Conservation (phyloP, 2,113 vertebrate species). For the Protobothrops mucrosquamatus region DNA sequence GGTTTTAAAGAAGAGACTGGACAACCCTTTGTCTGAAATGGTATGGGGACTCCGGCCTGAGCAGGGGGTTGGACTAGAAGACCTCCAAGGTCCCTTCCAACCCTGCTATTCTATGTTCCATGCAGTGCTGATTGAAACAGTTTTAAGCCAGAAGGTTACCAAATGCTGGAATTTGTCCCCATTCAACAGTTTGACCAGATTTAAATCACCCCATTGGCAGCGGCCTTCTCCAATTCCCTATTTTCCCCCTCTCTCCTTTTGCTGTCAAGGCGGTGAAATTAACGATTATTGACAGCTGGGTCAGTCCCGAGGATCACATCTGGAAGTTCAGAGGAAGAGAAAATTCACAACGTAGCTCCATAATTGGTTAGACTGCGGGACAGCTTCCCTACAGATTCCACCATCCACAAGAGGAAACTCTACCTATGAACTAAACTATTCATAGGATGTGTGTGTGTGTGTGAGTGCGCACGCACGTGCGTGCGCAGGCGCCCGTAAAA, state of each 20-base stretch:
- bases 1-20: background rate
- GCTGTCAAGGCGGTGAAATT: conserved; percentile 9
- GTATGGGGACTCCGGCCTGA: background rate
- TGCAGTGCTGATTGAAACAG: background rate
- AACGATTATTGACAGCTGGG: conserved; percentile 26
- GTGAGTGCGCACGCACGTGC: too few species aligned
- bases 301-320: conserved; percentile 14
- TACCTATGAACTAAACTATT: background rate
- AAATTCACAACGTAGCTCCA: background rate
- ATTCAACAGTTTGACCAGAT: background rate
- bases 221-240: background rate
- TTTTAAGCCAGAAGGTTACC: background rate
- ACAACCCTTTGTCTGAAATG: background rate
- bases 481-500: background rate
- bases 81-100: background rate
- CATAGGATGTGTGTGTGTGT: background rate
- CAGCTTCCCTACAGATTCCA: background rate
- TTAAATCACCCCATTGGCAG: background rate
- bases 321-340: background rate
- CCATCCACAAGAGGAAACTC: background rate
- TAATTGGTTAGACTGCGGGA: background rate
- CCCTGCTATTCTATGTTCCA: background rate
- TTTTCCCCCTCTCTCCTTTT: background rate
- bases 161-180: background rate
- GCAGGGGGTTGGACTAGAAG: background rate